Base-by-base conservation (phyloP, 2,113 vertebrate genomes). In the Leptobrachium ailaonicum region DNA sequence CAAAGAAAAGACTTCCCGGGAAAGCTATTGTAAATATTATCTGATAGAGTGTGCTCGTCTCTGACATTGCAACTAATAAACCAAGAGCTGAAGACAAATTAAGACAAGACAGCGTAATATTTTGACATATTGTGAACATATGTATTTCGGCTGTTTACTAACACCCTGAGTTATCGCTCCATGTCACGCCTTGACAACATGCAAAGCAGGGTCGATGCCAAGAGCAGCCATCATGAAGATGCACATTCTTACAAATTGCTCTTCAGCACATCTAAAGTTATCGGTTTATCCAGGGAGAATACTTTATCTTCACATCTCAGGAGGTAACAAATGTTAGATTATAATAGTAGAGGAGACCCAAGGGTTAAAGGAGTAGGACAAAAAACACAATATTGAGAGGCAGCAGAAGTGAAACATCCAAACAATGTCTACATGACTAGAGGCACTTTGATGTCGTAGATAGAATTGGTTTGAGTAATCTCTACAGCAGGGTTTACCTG, bases 201-300 rank as follows among this genome's bases (percentile, higher is more conserved):
- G 79, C 54, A 50, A 42, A 60, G 66, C 71, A 44, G n/a, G 54
- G 71, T 60, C 66, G 72, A 69, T 81, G 43, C 64, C 67, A 66
- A 81, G 79, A 62, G 71, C 67, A 67, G 41, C 66, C 2, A 42
- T 58, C 72, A 41, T 40, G 64, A 47, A 60, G 66, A 81, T 45
- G 75, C 79, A 81, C 79, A 62, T 81, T 81, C 8, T 81, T 81
- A 81, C 73, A 81, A 75, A 81, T 81, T 63, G 75, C 72, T 75
- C 64, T 74, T 67, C 68, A 69, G 79, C 71, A 75, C 64, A 75
- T 81, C 62, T 74, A 54, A 75, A 20, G 71, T 75, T 81, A 50
- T 68, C 64, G 12, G 41, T 63, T 58, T 40, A 56, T 81, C 66
- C 67, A 41, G 14, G 72, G 64, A 50, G 68, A 50, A 60, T 66